Evolutionary conservation across 2,113 vertebrate species (phyloP), one percentile per base, ranked within the genome.

Genomic region (Hyperopisus bebe): DNA sequence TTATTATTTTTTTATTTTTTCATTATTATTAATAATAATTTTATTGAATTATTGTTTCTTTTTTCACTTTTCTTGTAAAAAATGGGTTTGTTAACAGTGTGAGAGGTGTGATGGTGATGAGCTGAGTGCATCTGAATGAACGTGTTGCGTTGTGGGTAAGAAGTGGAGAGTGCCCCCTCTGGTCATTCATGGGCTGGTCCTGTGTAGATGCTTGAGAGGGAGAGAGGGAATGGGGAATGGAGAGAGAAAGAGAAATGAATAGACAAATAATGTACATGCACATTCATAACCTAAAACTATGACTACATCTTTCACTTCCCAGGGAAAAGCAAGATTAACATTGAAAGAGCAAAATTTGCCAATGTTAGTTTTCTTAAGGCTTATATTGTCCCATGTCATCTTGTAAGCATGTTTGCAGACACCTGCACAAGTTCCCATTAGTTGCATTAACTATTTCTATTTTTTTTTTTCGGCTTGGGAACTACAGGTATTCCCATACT

Each of bases 161-260:
- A 80, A 90, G 82, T 19, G 90, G 88, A 3, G 91, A 58, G 91
- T 94, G 93, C 92, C 42, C 2, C 92, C 94, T 95, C 92, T 95
- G 96, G 94, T 95, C 95, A 92, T 96, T 94, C 96, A 95, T 96
- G 93, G 98, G 98, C 98, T 92, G 98, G 98, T 94, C 97, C 98
- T 96, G 97, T 96, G 93, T 92, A 90, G 89, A 89, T 88, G 92
- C 31, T 88, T 90, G 88, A 88, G 21, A 90, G 27, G 74, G 83
- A 88, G 86, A 39, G 27, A 27, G 39, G 10, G 5, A 66, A 66
- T 66, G 62, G n/a, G n/a, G 39, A 77, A 58, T 88, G 46, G 74
- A 74, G 86, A 44, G 91, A 84, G 90, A 55, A 89, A 92, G 47
- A 91, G 89, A 48, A 88, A 92, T 66, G 24, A 92, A 74, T 86